Conservation (phyloP, 2,113 vertebrate species). For the Dromas ardeola region DNA sequence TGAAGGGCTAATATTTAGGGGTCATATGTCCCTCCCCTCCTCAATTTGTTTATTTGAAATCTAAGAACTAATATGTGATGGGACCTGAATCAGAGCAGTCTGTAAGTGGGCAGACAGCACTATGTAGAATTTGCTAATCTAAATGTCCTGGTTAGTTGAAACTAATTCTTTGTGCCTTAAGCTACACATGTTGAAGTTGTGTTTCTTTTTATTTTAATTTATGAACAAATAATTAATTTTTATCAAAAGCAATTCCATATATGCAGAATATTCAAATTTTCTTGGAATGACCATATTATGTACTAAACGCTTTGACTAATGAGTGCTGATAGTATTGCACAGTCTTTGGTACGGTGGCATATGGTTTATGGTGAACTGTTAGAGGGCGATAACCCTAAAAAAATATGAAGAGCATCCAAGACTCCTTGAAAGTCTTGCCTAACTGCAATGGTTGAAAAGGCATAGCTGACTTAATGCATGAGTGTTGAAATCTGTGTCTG, state of each 20-base stretch:
- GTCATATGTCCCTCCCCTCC: background rate
- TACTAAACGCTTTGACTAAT: background rate
- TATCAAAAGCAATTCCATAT: background rate
- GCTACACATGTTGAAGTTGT: background rate
- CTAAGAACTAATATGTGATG: background rate
- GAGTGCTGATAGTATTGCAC: rapidly evolving
- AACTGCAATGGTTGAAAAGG: background rate
- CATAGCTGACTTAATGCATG: background rate
- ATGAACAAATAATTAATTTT: background rate
- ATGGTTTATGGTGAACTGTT: background rate
- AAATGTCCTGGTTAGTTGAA: background rate
- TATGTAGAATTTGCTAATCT: background rate
- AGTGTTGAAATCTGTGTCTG: background rate
- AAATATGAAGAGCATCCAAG: background rate
- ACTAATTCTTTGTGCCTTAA: background rate
- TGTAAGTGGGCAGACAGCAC: background rate
- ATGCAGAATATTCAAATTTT: background rate
- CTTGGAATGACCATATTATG: background rate
- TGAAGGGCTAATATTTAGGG: background rate
- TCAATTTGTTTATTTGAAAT: background rate
- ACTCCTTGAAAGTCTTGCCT: background rate
- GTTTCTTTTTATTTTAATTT: background rate
- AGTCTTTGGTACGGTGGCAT: background rate
- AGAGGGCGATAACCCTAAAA: background rate
- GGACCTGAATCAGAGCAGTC: background rate